These are phyloP conservation scores for Steatocranus sp. DNA, from an alignment of 2,797 vertebrate genomes.

Conservation along the genomic window DNA sequence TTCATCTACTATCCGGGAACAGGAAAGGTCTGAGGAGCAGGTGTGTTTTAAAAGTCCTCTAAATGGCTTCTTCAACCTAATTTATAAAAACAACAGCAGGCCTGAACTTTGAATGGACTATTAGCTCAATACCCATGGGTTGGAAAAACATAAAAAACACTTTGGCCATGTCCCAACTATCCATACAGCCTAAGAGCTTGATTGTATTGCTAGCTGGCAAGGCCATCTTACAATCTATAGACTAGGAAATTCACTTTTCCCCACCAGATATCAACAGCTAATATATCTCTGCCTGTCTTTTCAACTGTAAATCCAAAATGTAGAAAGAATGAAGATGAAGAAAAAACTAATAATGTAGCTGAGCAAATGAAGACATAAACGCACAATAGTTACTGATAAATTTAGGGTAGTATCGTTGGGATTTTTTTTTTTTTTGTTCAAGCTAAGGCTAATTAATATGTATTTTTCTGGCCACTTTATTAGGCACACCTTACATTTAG, in stretches of 20 bases:
- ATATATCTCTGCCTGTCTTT: background rate
- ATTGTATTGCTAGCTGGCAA: background rate
- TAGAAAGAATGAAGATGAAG: background rate
- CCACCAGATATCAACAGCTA: background rate
- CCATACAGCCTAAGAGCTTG: background rate
- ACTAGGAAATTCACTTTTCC: background rate
- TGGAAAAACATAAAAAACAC: constrained; percentile 15
- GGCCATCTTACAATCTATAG: background rate
- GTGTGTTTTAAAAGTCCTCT: constrained; percentile 6
- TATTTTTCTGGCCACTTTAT: background rate
- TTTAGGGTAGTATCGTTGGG: accelerated
- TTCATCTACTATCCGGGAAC: background rate
- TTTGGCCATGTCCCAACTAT: constrained; percentile 19
- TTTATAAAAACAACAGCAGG: constrained; percentile 21
- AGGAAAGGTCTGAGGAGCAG: background rate
- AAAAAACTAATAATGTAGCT: accelerated
- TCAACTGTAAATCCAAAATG: background rate
- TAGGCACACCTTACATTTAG: background rate
- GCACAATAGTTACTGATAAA: background rate
- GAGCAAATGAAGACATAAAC: background rate
- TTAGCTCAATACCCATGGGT: constrained; percentile 4
- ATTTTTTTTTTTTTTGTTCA: background rate
- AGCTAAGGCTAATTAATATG: background rate
- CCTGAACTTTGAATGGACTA: background rate
- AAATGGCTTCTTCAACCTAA: constrained; percentile 16